Percentiles rank a stretch among this genome's conserved stretches.
Conservation (phyloP, 1,140 invertebrate genomes). For the Mylabris phalerata region DNA sequence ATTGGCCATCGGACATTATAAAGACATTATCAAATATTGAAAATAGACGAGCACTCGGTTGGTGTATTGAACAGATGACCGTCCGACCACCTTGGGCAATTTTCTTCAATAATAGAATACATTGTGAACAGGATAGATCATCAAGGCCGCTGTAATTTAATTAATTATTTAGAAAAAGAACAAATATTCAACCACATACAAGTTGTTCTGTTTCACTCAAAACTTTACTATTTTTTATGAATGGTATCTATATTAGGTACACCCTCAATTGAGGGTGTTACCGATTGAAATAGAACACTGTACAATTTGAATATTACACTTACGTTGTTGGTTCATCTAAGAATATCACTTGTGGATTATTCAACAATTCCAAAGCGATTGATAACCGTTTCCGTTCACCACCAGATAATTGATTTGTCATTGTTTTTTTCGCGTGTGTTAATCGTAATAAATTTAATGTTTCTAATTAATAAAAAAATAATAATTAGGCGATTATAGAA, state of each 20-base stretch:
- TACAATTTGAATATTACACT: conserved; percentile 23
- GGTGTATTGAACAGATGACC: conserved; percentile 87
- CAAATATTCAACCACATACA: too few species aligned
- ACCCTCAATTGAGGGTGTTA: neutral
- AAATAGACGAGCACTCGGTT: conserved; percentile 76
- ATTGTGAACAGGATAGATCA: conserved; percentile 68
- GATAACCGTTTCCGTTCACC: conserved; percentile 88
- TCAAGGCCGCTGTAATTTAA: conserved; percentile 59
- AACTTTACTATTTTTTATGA: too few species aligned
- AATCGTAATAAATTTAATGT: conserved; percentile 62
- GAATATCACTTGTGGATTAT: conserved; percentile 90
- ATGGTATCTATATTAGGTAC: neutral
- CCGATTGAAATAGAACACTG: neutral
- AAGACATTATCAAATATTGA: conserved; percentile 72
- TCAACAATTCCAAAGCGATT: conserved; percentile 86
- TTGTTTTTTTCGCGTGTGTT: conserved; percentile 56
- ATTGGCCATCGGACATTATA: conserved; percentile 64
- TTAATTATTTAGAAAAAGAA: too few species aligned
- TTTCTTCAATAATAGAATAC: conserved; percentile 64
- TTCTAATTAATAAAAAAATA: conserved; percentile 43
- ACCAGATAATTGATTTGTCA: conserved; percentile 71
- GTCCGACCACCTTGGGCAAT: conserved; percentile 76
- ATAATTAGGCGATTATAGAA: neutral
- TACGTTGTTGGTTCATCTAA: conserved; percentile 79
- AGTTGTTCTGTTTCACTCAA: too few species aligned